Base-by-base conservation (phyloP, 2,113 vertebrate genomes). In the Gila orcuttii region DNA sequence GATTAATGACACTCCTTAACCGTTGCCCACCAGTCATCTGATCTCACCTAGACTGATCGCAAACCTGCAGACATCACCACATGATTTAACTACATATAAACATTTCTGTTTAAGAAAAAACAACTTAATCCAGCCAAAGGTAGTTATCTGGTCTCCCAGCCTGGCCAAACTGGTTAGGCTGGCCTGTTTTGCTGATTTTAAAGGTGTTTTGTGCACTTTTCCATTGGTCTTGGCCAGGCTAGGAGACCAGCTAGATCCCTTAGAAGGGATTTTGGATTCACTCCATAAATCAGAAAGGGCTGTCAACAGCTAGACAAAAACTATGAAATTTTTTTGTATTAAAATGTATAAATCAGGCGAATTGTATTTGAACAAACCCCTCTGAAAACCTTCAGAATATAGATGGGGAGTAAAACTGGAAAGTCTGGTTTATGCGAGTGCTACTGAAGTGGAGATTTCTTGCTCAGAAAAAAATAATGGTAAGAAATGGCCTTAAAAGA, bases 1-100 rank as follows among this genome's bases (percentile, higher is more conserved):
- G 88, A 90, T 90, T 87, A 91, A 92, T 90, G 74, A 73, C 47
- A 66, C 79, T 87, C 57, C 64, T 55, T 74, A 83, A 78, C 42
- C 33, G 25, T 47, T 45, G 77, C 55, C 17, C 55, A 76, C 21
- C 36, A 33, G 85, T 76, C 69, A 55, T 76, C 64, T 45, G 36
- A 77, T 75, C 66, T 81, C 71, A 31, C 28, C 55, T 28, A 55
- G 10, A 82, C 42, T 3, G 11, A 82, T 45, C 28, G 5, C 45
- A 82, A 52, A 2, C 45, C 64, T 82, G 64, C 45, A 82, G 80
- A 68, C 47, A 69, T 55, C 23, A 55, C 25, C 62, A 80, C n/a
- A 45, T 52, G 17, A 69, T 78, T 78, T 57, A 78, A 21, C 45
- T 4, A 13, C 7, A 25, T 5, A 23, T 82, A 69, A 82, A 68